Base-by-base conservation (phyloP, 35 echinoderm and acorn worm species). In the Eucidaris tribuloides region DNA sequence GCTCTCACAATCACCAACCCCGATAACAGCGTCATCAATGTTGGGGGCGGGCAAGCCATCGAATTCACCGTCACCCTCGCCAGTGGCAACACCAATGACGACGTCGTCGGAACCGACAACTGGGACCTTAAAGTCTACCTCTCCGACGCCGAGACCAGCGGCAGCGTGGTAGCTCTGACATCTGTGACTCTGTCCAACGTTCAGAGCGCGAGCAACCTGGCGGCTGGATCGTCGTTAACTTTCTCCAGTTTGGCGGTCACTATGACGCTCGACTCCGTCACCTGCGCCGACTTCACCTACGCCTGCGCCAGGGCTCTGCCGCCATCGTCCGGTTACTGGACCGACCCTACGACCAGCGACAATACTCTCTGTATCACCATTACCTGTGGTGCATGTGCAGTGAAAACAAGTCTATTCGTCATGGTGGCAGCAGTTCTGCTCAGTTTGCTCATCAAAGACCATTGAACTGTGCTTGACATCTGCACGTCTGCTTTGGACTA, bases 261-360 rank as follows among this genome's bases (percentile, higher is more conserved):
- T 31, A 42, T 79, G 4, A 77, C 77, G 61, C 89, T 91, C 20
- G 79, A 58, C 27, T n/a, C 37, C 57, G 45, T 91, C 37, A 81
- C 70, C 35, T 91, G 89, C 55, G 76, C 65, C 39, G 65, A 85
- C 72, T 85, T 85, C 66, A 37, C 28, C 37, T 91, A 91, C 81
- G 42, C 44, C 41, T 91, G 89, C 82, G 56, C 46, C 58, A 80
- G 46, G 5, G 74, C 81, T 31, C 40, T 15, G 25, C 89, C 89
- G 15, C 27, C 68, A 20, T 35, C 82, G 2, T 29, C 33, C 14
- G 76, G 58, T 27, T 42, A 78, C 43, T 91, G 89, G 89, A 79
- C 46, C 23, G n/a, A n/a, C n/a, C n/a, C n/a, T n/a, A n/a, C n/a
- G n/a, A 46, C 71, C 38, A 78, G 45, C 20, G 57, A 65, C 1